Base-by-base conservation (phyloP, 2,888 invertebrate species). In the Gymnocheta viridis region DNA sequence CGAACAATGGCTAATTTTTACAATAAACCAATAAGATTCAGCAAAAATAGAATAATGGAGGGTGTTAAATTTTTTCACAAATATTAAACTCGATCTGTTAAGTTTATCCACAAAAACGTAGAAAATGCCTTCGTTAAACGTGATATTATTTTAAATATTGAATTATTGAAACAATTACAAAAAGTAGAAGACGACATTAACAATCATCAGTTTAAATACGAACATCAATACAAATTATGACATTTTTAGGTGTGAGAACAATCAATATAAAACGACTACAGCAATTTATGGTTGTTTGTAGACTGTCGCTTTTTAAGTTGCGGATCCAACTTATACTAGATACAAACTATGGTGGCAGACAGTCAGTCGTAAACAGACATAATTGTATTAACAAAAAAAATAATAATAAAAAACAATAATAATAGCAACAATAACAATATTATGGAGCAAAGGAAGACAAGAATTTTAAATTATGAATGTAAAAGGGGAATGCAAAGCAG, bases 231-330 rank as follows among this genome's bases (percentile, higher is more conserved):
- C 67, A 83, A 83, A 82, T 86, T 86, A 85, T 85, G 86, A 86
- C 85, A 87, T 58, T 85, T 85, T 86, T 82, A 86, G 78, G 85
- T 86, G 86, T 86, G 87, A 87, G 84, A 87, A 86, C 85, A 84
- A 85, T 86, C 74, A 84, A 82, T 70, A 85, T 70, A 76, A 84
- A 73, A 73, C 9, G 2, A 12, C 35, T 19, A 22, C 51, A 74
- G 41, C 10, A 54, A 44, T 49, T 54, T 41, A 51, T 24, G 4
- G 24, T 51, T 35, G 32, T 12, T 78, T 49, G 69, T 54, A 32
- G 44, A 24, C 19, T 47, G 24, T 24, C 51, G 14, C 27, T 14
- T 49, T 35, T 54, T 19, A 27, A 22, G 47, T 49, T 27, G 19
- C 51, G 49, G 27, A 19, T 47, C 4, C 41, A 49, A 72, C 17